Evolutionary conservation across 2,113 vertebrate genomes (phyloP).

Genomic region (Rhinolophus sinicus): DNA sequence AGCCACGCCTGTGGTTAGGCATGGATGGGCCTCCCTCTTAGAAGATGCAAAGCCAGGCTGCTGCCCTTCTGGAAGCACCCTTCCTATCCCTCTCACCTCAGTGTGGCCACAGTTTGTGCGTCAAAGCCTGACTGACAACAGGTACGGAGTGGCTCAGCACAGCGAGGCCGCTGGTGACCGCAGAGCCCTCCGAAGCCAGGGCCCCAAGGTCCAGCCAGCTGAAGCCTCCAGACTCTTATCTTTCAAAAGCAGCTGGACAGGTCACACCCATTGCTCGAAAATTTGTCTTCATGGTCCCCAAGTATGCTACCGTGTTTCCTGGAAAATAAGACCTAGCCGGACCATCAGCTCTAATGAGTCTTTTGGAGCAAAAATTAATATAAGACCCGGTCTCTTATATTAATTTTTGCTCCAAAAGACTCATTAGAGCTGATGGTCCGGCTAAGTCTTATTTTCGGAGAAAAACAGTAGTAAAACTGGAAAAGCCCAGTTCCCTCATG

Average conservation of each 20-base stretch:
- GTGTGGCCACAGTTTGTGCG: rapidly evolving
- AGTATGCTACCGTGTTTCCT: not conserved
- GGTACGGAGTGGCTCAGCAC: not conserved
- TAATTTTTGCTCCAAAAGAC: no score
- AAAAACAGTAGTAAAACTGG: no score
- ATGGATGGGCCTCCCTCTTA: not conserved
- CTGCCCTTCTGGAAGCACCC: not conserved
- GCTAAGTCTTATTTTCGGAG: no score
- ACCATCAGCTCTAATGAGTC: no score
- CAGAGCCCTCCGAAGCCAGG: not conserved
- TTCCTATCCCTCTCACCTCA: not conserved
- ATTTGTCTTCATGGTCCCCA: not conserved
- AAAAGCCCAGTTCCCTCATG: not conserved
- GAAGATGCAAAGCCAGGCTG: not conserved
- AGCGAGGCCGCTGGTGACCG: not conserved
- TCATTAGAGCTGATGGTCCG: no score
- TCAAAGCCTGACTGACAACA: not conserved
- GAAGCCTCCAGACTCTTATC: not conserved
- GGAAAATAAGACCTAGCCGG: no score
- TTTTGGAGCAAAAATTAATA: no score
- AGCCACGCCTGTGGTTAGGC: rapidly evolving
- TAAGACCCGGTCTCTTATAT: no score
- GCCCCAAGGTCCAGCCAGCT: not conserved
- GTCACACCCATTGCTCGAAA: rapidly evolving
- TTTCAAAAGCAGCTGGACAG: not conserved